Evolutionary conservation across 2,888 invertebrate genomes (phyloP), one percentile per base, ranked within the genome.

Genomic region (Heliconius hortense): DNA sequence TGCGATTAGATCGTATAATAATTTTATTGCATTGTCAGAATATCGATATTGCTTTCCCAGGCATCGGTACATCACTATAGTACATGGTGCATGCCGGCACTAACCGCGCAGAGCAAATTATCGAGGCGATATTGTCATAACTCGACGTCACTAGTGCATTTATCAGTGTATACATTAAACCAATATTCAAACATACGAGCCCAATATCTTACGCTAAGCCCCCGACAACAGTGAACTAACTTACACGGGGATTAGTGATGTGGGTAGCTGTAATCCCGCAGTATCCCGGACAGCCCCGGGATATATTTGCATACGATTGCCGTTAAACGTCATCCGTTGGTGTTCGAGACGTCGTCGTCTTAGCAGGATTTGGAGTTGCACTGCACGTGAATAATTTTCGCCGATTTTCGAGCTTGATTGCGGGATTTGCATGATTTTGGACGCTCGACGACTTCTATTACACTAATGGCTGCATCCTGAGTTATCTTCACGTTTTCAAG

Each of bases 321-420:
- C 88, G 91, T 93, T 92, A 91, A 87, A 84, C 85, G 91, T 92
- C 92, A 92, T 91, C 89, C 86, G 84, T 82, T 82, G 87, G 89
- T 89, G 77, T 90, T 90, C 87, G 88, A 89, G 89, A 88, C 87
- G 84, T 84, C 82, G 82, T 79, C 84, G 87, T 89, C 88, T 88
- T 87, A 87, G 85, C 83, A 79, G 82, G 82, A 81, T 83, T 83
- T 79, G 79, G 76, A 73, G 78, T 81, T 81, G 78, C 80, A 79
- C 77, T 77, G 79, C 67, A 80, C 78, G 82, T 83, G 83, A 82
- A 86, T 87, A 87, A 86, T 87, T 87, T 85, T 84, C 76, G 39
- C 60, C 59, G 69, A 67, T 76, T 76, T 78, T 75, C 72, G 31
- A 53, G 35, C 73, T 76, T 75, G 78, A 77, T 74, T 74, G 76